phyloP scores from a whole-genome alignment of 2,113 vertebrate species.

The Holacanthus passer region DNA sequence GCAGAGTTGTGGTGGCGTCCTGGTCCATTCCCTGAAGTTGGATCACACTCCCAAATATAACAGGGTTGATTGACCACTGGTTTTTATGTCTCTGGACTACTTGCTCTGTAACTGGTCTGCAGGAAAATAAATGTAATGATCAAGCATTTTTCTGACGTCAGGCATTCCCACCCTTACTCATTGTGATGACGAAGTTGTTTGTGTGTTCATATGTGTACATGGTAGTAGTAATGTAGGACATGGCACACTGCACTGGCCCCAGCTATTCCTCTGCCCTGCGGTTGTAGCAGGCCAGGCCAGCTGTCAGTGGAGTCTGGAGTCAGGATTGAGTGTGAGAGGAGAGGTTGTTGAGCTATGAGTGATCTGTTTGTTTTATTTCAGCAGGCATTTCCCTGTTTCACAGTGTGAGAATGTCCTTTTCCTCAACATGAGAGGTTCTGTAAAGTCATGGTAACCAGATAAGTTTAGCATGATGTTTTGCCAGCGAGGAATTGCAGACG shows the following conservation, averaged over 20 bases:
- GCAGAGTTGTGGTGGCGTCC: not conserved
- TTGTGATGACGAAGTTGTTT: not conserved
- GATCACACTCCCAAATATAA: not conserved
- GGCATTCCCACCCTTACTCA: conserved; percentile 18
- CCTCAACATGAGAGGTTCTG: conserved; percentile 34
- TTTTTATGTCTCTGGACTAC: conserved; percentile 23
- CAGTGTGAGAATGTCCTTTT: conserved; percentile 33
- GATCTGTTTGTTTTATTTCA: conserved; percentile 68
- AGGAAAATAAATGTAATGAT: conserved; percentile 9
- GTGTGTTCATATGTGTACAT: conserved; percentile 6
- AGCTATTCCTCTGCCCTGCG: conserved; percentile 4
- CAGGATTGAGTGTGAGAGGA: conserved; percentile 8
- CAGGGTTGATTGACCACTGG: not conserved
- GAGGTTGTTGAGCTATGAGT: conserved; percentile 46
- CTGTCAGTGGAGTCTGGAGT: conserved; percentile 30
- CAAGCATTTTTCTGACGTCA: conserved; percentile 1
- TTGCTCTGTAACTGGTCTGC: conserved; percentile 7
- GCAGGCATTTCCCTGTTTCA: conserved; percentile 63
- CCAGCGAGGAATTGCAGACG: conserved; percentile 37
- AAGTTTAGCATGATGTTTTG: conserved; percentile 53
- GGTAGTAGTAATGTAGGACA: conserved; percentile 15
- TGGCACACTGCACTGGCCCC: conserved; percentile 7
- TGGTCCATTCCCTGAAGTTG: not conserved
- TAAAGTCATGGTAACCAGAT: conserved; percentile 59
- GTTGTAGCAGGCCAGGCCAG: conserved; percentile 31